These are phyloP conservation scores for Natator depressus DNA, from an alignment of 2,113 vertebrate genomes.

Conservation along the genomic window DNA sequence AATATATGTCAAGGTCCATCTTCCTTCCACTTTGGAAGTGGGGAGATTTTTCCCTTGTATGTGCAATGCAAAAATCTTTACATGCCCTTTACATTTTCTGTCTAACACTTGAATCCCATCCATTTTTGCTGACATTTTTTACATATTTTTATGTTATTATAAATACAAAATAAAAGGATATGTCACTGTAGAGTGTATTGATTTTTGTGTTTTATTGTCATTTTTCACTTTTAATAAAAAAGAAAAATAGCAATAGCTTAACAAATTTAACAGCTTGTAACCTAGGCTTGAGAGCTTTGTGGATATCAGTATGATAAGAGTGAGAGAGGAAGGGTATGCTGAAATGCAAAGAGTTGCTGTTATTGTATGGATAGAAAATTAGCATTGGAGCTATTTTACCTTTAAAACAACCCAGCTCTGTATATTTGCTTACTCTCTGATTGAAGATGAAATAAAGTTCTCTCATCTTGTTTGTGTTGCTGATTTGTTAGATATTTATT, in stretches of 20 bases:
- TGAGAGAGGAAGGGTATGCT: not conserved
- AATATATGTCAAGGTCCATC: not conserved
- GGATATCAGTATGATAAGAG: conserved; percentile 33
- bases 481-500: conserved; percentile 78
- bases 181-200: not conserved
- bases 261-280: conserved; percentile 42
- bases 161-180: conserved; percentile 51
- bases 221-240: conserved; percentile 61
- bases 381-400: conserved; percentile 42
- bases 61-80: not conserved
- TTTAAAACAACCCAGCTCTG: conserved; percentile 1
- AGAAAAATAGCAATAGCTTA: conserved; percentile 23
- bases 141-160: conserved; percentile 29
- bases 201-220: conserved; percentile 32
- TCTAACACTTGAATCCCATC: not conserved
- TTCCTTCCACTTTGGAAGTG: not conserved
- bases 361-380: conserved; percentile 60
- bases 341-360: conserved; percentile 29
- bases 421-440: conserved; percentile 55
- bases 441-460: conserved; percentile 74
- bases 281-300: conserved; percentile 16
- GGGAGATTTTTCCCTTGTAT: not conserved
- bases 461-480: conserved; percentile 75
- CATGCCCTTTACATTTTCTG: not conserved
- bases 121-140: conserved; percentile 35